Evolutionary conservation across 2,888 invertebrate genomes (phyloP).

Genomic region (Conomelus anceps): DNA sequence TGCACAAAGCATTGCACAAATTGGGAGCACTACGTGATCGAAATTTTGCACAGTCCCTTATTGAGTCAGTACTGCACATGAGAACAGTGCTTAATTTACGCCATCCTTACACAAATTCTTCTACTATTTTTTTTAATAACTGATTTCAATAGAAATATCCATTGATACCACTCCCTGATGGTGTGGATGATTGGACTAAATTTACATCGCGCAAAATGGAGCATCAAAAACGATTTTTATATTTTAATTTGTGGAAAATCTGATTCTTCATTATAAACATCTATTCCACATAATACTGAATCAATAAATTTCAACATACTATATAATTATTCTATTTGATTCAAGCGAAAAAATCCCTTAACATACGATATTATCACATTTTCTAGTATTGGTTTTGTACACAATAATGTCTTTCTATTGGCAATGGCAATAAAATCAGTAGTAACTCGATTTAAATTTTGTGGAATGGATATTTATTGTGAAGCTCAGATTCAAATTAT

Average conservation of each 20-base stretch:
- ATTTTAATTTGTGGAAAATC: neutral
- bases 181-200: neutral
- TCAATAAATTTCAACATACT: neutral
- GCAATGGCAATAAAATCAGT: constrained; percentile 1
- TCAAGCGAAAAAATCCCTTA: no score
- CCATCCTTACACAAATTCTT: no score
- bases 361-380: neutral
- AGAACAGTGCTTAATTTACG: no score
- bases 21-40: no score
- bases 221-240: neutral
- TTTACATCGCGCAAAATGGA: neutral
- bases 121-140: no score
- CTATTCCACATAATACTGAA: neutral
- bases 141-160: no score
- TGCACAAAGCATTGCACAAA: no score
- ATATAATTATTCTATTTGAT: no score
- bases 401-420: neutral
- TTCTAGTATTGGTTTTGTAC: neutral
- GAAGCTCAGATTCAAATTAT: neutral
- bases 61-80: no score
- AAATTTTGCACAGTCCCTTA: no score
- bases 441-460: neutral
- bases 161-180: no score
- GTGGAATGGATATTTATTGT: constrained; percentile 12
- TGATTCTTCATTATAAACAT: neutral